Evolutionary conservation across 64 coral and sea anemone species (phyloP).

Genomic region (Dendronephthya gigantea): DNA sequence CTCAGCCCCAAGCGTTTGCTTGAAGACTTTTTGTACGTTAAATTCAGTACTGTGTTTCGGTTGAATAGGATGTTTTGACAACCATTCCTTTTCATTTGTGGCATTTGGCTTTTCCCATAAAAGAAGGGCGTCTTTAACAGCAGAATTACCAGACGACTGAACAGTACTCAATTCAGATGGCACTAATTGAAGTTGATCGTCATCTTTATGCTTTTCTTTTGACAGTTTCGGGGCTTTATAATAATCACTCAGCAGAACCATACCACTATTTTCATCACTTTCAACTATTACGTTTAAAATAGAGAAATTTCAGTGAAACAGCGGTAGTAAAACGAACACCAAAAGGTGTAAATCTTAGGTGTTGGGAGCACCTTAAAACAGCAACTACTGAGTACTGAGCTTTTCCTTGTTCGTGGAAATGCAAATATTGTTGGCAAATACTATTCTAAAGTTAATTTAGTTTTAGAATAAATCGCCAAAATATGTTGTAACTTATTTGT

Average conservation of each 20-base stretch:
- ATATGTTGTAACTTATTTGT: neutral
- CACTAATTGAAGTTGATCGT: neutral
- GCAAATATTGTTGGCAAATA: neutral
- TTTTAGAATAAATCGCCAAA: neutral
- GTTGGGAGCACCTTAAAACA: neutral
- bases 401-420: neutral
- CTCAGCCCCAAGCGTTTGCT: neutral
- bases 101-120: neutral
- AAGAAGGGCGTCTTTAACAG: neutral
- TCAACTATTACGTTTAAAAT: neutral
- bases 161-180: neutral
- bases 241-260: neutral
- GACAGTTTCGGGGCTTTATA: neutral
- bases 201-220: neutral
- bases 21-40: conserved; percentile 2
- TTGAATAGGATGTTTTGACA: neutral
- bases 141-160: neutral
- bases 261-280: neutral
- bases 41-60: neutral
- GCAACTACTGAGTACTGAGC: neutral
- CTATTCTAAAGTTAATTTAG: neutral
- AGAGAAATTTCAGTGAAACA: neutral
- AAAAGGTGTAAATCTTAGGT: neutral
- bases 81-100: neutral
- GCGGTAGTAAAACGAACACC: neutral